These are phyloP conservation scores for Rhadina sibilatrix DNA, from an alignment of 2,113 vertebrate species.

Conservation along the genomic window DNA sequence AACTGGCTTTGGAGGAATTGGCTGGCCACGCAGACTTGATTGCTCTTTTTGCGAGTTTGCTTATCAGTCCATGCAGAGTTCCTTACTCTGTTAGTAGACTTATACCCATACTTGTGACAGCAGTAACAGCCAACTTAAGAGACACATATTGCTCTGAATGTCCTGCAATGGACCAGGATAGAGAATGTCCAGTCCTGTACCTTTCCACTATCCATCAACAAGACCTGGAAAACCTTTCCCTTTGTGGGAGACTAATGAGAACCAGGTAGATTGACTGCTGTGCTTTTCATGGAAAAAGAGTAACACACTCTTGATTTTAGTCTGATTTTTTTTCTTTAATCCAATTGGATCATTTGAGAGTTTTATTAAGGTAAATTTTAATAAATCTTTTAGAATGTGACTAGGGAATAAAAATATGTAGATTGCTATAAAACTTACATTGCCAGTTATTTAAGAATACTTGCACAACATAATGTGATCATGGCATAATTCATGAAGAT, in stretches of 20 bases:
- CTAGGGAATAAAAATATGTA: not conserved
- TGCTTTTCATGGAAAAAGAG: not conserved
- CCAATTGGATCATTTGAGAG: not conserved
- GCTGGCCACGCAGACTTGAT: not conserved
- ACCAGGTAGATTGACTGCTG: not conserved
- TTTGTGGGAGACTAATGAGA: not conserved
- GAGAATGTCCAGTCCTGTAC: not conserved
- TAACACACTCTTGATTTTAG: not conserved
- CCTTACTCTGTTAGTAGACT: not conserved
- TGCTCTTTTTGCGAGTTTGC: not conserved
- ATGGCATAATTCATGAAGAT: not conserved
- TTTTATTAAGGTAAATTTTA: not conserved
- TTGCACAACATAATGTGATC: not conserved
- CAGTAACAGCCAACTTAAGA: not conserved
- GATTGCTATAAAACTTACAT: not conserved
- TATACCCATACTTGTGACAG: not conserved
- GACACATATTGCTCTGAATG: not conserved
- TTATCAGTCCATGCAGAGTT: not conserved
- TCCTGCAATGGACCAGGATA: not conserved
- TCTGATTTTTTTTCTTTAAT: not conserved
- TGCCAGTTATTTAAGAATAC: not conserved
- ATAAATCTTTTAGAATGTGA: not conserved
- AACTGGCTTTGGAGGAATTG: not conserved
- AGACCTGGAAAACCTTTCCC: not conserved
- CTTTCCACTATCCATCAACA: not conserved